phyloP scores from a whole-genome alignment of 2,797 vertebrate genomes.

The Gastrophryne carolinensis region DNA sequence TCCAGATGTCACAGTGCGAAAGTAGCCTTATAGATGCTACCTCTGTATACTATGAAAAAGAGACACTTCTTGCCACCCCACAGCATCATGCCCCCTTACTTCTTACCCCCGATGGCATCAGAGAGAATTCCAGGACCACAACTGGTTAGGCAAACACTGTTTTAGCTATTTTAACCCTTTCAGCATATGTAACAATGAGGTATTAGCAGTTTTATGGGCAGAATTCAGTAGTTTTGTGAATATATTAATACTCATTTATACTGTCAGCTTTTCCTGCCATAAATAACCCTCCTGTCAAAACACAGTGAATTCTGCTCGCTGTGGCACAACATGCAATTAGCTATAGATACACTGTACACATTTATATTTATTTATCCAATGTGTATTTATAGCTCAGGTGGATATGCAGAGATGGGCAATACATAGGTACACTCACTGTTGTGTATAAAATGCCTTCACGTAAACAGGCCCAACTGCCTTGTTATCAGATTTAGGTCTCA shows the following conservation, averaged over 20 bases:
- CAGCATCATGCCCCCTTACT: no score
- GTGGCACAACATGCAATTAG: constrained; percentile 7
- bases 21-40: no score
- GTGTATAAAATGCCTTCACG: no score
- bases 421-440: no score
- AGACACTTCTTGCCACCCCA: no score
- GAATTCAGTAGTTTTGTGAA: background rate
- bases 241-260: constrained; percentile 2
- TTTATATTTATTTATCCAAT: constrained; percentile 14
- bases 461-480: no score
- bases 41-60: no score
- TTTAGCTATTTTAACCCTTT: background rate
- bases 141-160: no score
- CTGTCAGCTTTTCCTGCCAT: constrained; percentile 10
- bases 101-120: no score
- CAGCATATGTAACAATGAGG: background rate
- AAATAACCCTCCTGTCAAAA: constrained; percentile 25
- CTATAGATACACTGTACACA: background rate
- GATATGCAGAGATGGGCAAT: background rate
- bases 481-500: no score
- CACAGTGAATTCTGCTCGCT: constrained; percentile 2
- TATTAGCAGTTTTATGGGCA: background rate
- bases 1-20: no score
- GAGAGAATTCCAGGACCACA: no score
- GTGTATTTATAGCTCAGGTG: background rate